Evolutionary conservation across 1,140 invertebrate genomes (phyloP).

Genomic region (Cheumatopsyche charites): DNA sequence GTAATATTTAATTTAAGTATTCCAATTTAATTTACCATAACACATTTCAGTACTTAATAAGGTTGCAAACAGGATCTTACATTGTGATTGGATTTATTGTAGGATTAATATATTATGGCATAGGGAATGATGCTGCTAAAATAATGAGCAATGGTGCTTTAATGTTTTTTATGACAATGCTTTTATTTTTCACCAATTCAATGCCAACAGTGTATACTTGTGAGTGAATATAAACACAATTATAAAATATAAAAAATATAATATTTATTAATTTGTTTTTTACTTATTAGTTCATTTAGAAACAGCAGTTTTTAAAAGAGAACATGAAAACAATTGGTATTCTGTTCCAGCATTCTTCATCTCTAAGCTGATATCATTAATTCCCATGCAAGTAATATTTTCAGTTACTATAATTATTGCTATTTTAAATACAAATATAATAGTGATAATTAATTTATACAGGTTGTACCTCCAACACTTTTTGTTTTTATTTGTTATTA

Average conservation of each 20-base stretch:
- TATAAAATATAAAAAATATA: too few species aligned
- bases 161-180: conserved; percentile 83
- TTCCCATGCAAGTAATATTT: conserved; percentile 78
- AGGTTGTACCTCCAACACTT: conserved; percentile 74
- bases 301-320: conserved; percentile 82
- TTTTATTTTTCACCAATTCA: conserved; percentile 85
- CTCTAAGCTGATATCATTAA: conserved; percentile 82
- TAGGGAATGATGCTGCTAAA: conserved; percentile 79
- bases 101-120: conserved; percentile 79
- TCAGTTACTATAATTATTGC: neutral
- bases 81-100: conserved; percentile 77
- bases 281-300: conserved; percentile 76
- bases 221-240: conserved; percentile 59
- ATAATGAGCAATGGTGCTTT: conserved; percentile 80
- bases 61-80: conserved; percentile 75
- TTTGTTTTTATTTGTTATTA: conserved; percentile 80
- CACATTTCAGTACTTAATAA: conserved; percentile 75
- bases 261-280: conserved; percentile 1
- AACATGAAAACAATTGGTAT: conserved; percentile 92
- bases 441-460: conserved; percentile 42
- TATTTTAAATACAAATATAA: conserved; percentile 9
- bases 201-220: conserved; percentile 90
- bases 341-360: conserved; percentile 81
- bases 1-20: neutral
- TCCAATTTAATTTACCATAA: conserved; percentile 47